These are phyloP conservation scores for Lycocerus yunnanus DNA, from an alignment of 2,888 invertebrate species.

Conservation along the genomic window DNA sequence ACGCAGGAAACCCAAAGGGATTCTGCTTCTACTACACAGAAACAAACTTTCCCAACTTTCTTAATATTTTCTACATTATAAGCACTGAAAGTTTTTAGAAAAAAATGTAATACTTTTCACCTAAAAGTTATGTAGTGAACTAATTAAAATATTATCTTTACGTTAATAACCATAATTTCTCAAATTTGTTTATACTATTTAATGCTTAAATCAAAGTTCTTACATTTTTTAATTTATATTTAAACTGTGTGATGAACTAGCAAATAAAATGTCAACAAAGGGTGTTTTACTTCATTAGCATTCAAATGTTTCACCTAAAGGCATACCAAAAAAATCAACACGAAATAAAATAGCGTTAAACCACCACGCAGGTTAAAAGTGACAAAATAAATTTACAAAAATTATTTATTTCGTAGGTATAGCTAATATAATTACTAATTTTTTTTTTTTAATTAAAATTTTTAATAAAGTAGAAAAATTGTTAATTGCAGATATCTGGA, in stretches of 20 bases:
- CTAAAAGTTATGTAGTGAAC: neutral
- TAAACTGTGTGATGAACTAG: neutral
- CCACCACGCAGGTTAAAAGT: neutral
- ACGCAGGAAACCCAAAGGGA: neutral
- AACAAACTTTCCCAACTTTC: neutral
- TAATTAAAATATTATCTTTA: neutral
- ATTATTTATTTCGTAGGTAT: neutral
- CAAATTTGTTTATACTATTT: neutral
- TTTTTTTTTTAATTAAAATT: neutral
- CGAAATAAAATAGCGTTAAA: neutral
- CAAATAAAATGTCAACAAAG: neutral
- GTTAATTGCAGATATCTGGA: too few relatives aligned
- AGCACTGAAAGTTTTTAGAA: neutral
- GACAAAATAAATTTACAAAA: neutral
- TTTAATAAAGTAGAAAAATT: too few relatives aligned
- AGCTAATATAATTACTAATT: neutral
- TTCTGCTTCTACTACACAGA: neutral
- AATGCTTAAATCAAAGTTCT: neutral
- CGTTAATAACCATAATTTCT: neutral
- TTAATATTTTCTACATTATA: neutral
- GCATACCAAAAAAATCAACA: neutral
- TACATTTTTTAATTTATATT: neutral
- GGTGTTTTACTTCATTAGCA: neutral
- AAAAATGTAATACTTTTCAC: neutral
- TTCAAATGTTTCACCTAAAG: neutral